Evolutionary conservation across 2,113 vertebrate species (phyloP).

Genomic region (Grallaria varia): DNA sequence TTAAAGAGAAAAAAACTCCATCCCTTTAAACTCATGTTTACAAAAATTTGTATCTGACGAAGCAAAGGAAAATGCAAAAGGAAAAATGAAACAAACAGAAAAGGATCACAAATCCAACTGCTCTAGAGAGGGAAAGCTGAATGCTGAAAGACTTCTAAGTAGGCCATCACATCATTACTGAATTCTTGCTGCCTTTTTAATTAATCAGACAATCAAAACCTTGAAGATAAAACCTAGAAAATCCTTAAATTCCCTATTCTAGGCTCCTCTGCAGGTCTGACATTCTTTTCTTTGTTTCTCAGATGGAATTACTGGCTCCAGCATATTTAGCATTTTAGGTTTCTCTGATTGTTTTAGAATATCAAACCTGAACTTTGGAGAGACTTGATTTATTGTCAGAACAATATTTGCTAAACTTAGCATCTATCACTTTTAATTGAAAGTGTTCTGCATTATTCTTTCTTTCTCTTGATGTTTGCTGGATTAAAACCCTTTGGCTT

Average conservation of each 20-base stretch:
- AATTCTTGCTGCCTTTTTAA: neutral
- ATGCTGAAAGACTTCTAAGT: neutral
- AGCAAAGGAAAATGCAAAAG: neutral
- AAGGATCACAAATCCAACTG: fast-evolving
- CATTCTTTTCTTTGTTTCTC: neutral
- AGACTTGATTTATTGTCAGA: neutral
- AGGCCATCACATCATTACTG: neutral
- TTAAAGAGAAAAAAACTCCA: fast-evolving
- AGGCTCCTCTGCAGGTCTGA: neutral
- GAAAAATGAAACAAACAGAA: neutral
- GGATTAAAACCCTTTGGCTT: neutral
- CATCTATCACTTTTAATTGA: neutral
- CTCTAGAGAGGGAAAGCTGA: neutral
- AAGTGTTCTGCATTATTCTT: neutral
- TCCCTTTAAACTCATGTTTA: neutral
- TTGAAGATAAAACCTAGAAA: neutral
- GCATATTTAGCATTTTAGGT: neutral
- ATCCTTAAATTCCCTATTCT: neutral
- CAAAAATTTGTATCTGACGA: neutral
- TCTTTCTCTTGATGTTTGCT: neutral
- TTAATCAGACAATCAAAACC: neutral
- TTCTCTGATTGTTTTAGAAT: neutral
- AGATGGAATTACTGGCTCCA: neutral
- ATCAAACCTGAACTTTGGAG: neutral
- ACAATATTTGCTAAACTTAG: neutral